These are phyloP conservation scores for Agapostemon virescens DNA, from an alignment of 2,888 invertebrate species.

Conservation along the genomic window DNA sequence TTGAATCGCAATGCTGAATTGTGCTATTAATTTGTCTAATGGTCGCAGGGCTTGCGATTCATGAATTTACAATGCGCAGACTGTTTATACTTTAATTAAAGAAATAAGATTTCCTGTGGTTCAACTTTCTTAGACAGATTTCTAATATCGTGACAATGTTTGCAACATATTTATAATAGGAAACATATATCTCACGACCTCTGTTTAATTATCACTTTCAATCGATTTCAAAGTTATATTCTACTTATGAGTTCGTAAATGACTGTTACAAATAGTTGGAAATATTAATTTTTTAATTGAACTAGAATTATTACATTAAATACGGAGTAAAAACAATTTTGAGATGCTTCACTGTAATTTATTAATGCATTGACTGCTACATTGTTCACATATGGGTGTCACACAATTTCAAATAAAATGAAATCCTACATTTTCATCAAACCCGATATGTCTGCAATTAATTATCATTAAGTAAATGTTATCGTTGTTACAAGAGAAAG, in stretches of 20 bases:
- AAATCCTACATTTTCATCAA: background rate
- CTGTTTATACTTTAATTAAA: background rate
- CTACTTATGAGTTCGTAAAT: background rate
- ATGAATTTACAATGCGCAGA: background rate
- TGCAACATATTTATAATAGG: background rate
- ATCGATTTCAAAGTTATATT: background rate
- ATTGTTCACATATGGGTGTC: background rate
- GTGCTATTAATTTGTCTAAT: slow-evolving; percentile 16
- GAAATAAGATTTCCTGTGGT: background rate
- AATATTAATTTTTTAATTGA: background rate
- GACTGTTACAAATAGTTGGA: background rate
- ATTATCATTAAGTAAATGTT: background rate
- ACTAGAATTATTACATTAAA: background rate
- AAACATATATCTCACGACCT: background rate
- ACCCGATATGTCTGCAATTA: no score
- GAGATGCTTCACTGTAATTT: background rate
- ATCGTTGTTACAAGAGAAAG: no score
- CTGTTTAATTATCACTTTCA: background rate
- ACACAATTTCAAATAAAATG: background rate
- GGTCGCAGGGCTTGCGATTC: background rate
- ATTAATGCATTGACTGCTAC: background rate
- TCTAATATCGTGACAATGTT: background rate
- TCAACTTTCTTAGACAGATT: background rate
- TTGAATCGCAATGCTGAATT: background rate
- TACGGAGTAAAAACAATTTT: background rate